Evolutionary conservation across 1,140 invertebrate genomes (phyloP).

Genomic region (Drosophila yakuba): DNA sequence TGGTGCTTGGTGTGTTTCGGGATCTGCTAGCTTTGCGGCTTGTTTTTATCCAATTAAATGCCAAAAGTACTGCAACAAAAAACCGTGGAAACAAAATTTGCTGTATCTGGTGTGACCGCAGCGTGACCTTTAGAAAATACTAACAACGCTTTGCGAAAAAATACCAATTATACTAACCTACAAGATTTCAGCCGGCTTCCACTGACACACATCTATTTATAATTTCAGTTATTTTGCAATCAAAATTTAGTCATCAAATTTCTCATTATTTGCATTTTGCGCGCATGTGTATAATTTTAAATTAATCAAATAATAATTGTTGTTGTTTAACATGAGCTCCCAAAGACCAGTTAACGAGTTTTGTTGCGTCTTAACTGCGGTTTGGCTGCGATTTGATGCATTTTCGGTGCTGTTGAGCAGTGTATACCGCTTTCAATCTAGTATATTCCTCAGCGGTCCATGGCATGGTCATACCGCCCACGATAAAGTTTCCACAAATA

Average conservation of each 20-base stretch:
- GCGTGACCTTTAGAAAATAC: neutral
- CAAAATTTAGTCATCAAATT: too few species aligned
- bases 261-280: too few species aligned
- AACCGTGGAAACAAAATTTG: conserved; percentile 1
- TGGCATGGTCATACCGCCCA: neutral
- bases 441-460: neutral
- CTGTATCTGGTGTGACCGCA: conserved; percentile 7
- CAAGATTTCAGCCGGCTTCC: neutral
- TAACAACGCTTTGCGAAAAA: neutral
- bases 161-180: neutral
- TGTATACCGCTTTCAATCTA: neutral
- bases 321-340: too few species aligned
- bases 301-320: too few species aligned
- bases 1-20: neutral
- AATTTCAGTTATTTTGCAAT: too few species aligned
- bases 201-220: neutral
- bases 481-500: conserved; percentile 6
- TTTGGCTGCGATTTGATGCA: too few species aligned
- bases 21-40: neutral
- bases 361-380: too few species aligned
- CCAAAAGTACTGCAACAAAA: neutral
- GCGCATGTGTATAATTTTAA: too few species aligned
- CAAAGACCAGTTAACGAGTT: too few species aligned
- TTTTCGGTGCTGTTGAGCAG: neutral
- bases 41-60: conserved; percentile 10